phyloP scores from a whole-genome alignment of 1,140 invertebrate species.

The Dendroctonus ponderosae region DNA sequence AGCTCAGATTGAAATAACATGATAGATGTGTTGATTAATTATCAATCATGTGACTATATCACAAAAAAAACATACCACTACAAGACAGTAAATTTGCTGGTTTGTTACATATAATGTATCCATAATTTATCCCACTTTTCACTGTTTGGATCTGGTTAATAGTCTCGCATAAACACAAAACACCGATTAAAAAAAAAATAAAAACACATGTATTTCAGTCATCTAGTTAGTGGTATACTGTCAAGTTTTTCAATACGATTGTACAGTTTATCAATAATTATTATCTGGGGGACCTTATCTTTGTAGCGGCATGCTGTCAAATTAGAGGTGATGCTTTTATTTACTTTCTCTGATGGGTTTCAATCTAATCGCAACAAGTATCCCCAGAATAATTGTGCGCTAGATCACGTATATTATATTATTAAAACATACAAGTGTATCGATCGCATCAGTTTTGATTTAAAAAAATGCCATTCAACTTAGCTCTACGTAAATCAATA shows the following conservation, averaged over 20 bases:
- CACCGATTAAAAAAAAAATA: neutral
- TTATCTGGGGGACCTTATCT: constrained; percentile 16
- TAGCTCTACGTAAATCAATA: no score
- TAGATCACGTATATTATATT: constrained; percentile 1
- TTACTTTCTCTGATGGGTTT: constrained; percentile 10
- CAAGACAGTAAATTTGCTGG: constrained; percentile 7
- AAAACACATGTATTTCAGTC: neutral
- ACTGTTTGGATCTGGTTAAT: no score
- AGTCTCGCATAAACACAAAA: constrained; percentile 1
- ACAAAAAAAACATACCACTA: constrained; percentile 3
- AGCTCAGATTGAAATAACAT: no score
- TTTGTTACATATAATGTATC: neutral
- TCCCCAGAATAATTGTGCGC: neutral
- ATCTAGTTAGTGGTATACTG: constrained; percentile 13
- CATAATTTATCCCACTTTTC: constrained; percentile 2
- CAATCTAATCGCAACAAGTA: constrained; percentile 1
- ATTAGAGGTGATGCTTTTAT: constrained; percentile 11
- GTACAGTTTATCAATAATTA: constrained; percentile 19
- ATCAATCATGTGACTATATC: neutral
- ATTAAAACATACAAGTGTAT: no score
- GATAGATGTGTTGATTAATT: no score
- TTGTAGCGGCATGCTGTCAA: neutral
- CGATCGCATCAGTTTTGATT: no score
- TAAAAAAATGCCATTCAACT: no score
- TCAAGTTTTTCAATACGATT: constrained; percentile 4